These are phyloP conservation scores for Drosophila tripunctata DNA, from an alignment of 2,888 invertebrate species.

Conservation along the genomic window DNA sequence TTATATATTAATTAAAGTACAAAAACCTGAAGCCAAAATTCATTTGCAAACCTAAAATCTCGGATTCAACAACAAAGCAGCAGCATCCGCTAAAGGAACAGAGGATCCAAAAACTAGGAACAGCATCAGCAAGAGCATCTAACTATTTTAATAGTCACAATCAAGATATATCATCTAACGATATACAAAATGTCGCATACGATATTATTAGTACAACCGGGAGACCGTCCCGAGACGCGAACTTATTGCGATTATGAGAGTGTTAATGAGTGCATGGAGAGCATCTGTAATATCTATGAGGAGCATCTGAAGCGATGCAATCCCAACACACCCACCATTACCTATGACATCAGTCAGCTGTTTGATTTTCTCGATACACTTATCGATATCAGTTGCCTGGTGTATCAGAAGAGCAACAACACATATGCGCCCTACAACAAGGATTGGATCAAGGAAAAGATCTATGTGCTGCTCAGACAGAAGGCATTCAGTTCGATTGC, in stretches of 20 bases:
- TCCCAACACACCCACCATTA: conserved; percentile 97
- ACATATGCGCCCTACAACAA: conserved; percentile 99
- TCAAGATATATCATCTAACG: too few relatives aligned
- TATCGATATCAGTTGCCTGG: conserved; percentile 97
- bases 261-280: conserved; percentile 99
- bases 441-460: conserved; percentile 99
- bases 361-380: conserved; percentile 99
- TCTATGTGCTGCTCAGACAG: conserved; percentile 96
- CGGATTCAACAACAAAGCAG: too few relatives aligned
- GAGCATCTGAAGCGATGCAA: conserved; percentile 98
- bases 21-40: too few relatives aligned
- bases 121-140: too few relatives aligned
- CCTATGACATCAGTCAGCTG: conserved; percentile 98
- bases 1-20: conserved; percentile 9
- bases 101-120: too few relatives aligned
- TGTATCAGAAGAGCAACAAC: conserved; percentile 97
- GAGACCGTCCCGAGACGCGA: conserved; percentile 95
- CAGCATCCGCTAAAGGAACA: too few relatives aligned
- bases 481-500: conserved; percentile 88
- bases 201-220: conserved; percentile 97
- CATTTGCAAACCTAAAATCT: too few relatives aligned
- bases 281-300: conserved; percentile 99
- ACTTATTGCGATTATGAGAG: conserved; percentile 99
- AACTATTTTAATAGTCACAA: too few relatives aligned
- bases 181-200: conserved; percentile 92